Conservation (phyloP, 2,888 invertebrate species). For the Toxonevra muliebris region DNA sequence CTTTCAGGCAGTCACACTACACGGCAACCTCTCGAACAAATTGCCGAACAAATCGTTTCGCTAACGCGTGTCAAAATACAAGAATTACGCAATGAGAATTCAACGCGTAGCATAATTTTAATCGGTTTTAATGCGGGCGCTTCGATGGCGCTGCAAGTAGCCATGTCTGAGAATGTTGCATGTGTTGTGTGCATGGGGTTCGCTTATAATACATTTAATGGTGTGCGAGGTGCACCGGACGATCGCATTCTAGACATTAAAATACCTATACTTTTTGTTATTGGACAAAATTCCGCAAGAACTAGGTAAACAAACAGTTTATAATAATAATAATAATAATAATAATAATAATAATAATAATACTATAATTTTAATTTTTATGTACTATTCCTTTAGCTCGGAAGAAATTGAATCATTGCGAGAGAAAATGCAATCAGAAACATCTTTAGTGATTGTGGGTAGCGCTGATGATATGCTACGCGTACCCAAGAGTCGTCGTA, state of each 20-base stretch:
- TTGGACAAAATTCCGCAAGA: constrained; percentile 78
- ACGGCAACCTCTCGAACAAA: constrained; percentile 63
- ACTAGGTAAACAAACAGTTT: constrained; percentile 64
- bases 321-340: background rate
- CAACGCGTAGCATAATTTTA: constrained; percentile 77
- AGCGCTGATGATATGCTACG: constrained; percentile 80
- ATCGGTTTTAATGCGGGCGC: constrained; percentile 82
- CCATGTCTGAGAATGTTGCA: constrained; percentile 75
- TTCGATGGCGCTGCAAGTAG: constrained; percentile 78
- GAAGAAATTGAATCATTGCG: constrained; percentile 82
- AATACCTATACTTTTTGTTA: constrained; percentile 79
- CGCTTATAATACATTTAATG: constrained; percentile 77
- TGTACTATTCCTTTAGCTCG: constrained; percentile 67
- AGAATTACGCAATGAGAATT: constrained; percentile 74
- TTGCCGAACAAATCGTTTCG: constrained; percentile 73
- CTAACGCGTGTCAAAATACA: constrained; percentile 76
- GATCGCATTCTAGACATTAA: constrained; percentile 78
- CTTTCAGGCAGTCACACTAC: constrained; percentile 52
- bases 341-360: too few relatives aligned
- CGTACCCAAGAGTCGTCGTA: constrained; percentile 75
- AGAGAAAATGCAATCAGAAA: constrained; percentile 79
- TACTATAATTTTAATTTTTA: too few relatives aligned
- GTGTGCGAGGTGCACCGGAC: constrained; percentile 78
- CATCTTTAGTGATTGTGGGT: constrained; percentile 80
- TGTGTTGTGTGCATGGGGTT: constrained; percentile 83